These are phyloP conservation scores for Phalera bucephala DNA, from an alignment of 2,888 invertebrate genomes.

Conservation along the genomic window DNA sequence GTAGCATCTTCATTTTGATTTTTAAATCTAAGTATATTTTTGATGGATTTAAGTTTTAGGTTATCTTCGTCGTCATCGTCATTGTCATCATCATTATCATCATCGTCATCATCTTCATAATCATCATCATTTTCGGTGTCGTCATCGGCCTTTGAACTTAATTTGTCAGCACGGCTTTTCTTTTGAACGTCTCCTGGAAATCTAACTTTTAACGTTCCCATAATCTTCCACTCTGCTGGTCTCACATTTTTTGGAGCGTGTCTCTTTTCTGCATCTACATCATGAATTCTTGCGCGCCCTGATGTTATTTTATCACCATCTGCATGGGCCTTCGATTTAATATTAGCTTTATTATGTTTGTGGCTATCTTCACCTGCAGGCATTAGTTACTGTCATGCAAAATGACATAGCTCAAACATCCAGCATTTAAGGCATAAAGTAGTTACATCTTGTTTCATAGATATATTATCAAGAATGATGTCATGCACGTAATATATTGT, in stretches of 20 bases:
- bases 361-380: constrained; percentile 84
- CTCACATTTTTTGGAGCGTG: constrained; percentile 35
- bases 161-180: constrained; percentile 18
- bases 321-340: constrained; percentile 79
- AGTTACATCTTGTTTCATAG: constrained; percentile 51
- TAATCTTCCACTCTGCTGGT: constrained; percentile 50
- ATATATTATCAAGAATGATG: constrained; percentile 71
- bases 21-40: constrained; percentile 38
- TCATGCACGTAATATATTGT: constrained; percentile 74
- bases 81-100: constrained; percentile 45
- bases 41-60: constrained; percentile 39
- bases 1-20: constrained; percentile 32
- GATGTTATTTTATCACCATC: constrained; percentile 69
- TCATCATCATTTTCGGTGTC: constrained; percentile 51
- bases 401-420: constrained; percentile 83
- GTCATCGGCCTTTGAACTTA: constrained; percentile 26
- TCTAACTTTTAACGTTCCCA: constrained; percentile 62
- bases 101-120: constrained; percentile 48
- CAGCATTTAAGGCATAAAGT: constrained; percentile 75
- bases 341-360: constrained; percentile 72
- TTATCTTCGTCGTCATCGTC: constrained; percentile 69
- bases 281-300: constrained; percentile 54
- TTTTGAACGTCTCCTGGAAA: constrained; percentile 40
- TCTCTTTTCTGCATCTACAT: constrained; percentile 37
- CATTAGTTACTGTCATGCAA: constrained; percentile 85